phyloP scores from a whole-genome alignment of 1,140 invertebrate species.

The Eriosoma lanigerum region DNA sequence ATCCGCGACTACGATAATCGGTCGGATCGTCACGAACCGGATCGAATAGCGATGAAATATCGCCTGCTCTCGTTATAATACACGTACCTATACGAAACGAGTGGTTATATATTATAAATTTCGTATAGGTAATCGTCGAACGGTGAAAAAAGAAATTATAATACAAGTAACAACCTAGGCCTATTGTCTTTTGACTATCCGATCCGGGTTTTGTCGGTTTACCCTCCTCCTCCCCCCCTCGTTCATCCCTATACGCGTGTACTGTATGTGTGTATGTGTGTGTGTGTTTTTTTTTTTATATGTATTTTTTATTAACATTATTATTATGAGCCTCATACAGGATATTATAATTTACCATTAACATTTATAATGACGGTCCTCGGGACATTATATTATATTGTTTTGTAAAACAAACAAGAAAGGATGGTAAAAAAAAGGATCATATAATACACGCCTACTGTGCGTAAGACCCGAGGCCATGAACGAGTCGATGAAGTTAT shows the following conservation, averaged over 20 bases:
- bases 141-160: constrained; percentile 3
- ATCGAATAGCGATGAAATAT: background rate
- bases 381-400: constrained; percentile 41
- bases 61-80: background rate
- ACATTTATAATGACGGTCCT: constrained; percentile 9
- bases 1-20: too few relatives aligned
- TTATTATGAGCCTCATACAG: constrained; percentile 17
- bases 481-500: constrained; percentile 26
- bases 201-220: constrained; percentile 24
- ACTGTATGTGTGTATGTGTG: background rate
- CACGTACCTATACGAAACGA: constrained; percentile 16
- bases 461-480: background rate
- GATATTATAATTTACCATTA: constrained; percentile 44
- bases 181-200: constrained; percentile 37
- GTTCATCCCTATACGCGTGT: background rate
- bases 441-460: constrained; percentile 22
- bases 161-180: background rate
- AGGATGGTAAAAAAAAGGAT: constrained; percentile 33
- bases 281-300: background rate
- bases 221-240: too few relatives aligned
- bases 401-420: constrained; percentile 45
- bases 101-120: constrained; percentile 17
- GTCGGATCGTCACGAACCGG: constrained; percentile 20
- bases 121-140: background rate
- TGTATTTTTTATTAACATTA: constrained; percentile 7